Evolutionary conservation across 2,797 vertebrate species (phyloP).

Genomic region (Megalops cyprinoides): DNA sequence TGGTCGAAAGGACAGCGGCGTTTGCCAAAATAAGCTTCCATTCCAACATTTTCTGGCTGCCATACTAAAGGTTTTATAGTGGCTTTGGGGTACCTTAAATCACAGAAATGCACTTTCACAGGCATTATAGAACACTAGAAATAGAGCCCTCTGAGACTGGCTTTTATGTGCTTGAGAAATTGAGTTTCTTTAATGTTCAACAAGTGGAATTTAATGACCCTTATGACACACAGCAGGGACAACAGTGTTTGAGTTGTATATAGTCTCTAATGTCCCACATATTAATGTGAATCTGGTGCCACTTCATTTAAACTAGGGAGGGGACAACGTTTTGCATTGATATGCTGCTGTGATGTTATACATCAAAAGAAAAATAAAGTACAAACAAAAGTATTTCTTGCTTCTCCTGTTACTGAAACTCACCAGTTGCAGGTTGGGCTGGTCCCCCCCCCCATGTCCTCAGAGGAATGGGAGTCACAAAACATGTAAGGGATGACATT

Average conservation of each 20-base stretch:
- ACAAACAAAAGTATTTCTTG: too few relatives aligned
- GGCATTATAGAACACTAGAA: neutral
- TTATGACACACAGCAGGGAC: neutral
- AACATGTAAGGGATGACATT: slow-evolving; percentile 15
- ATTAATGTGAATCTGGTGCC: neutral
- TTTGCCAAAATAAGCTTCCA: slow-evolving; percentile 7
- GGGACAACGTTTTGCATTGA: neutral
- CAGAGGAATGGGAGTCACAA: too few relatives aligned
- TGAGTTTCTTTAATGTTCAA: slow-evolving; percentile 1
- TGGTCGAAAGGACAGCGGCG: neutral
- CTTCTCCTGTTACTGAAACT: too few relatives aligned
- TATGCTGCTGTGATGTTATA: neutral
- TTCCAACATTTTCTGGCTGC: neutral
- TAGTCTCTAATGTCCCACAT: neutral
- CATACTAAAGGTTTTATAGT: neutral
- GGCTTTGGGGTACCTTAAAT: neutral
- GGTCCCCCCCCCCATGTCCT: too few relatives aligned
- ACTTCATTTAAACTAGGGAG: neutral
- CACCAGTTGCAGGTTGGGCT: too few relatives aligned
- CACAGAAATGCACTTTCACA: neutral
- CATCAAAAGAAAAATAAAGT: too few relatives aligned
- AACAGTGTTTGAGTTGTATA: neutral
- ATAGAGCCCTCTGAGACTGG: neutral
- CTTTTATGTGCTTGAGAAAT: slow-evolving; percentile 7
- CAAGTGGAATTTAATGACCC: slow-evolving; percentile 12